Percentiles rank a stretch among this genome's conserved stretches.
Conservation (phyloP, 2,113 vertebrate genomes). For the Catharus fuscescens region DNA sequence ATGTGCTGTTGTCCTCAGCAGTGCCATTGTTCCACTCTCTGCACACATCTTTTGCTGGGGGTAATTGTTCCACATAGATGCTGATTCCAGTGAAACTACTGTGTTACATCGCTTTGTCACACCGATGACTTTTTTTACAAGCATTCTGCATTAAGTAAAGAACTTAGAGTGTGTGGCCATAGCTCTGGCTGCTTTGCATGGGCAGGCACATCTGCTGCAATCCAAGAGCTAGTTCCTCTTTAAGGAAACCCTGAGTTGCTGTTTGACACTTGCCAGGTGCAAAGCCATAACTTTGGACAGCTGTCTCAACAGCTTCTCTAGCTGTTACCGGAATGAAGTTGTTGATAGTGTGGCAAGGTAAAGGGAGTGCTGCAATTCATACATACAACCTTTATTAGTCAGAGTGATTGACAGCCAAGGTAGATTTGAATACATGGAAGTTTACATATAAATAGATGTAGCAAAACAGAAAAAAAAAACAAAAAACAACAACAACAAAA, state of each 20-base stretch:
- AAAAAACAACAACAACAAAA: background rate
- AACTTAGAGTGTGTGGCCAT: background rate
- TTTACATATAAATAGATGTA: background rate
- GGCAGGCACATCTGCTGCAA: background rate
- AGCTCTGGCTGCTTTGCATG: background rate
- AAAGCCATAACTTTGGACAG: background rate
- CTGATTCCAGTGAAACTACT: background rate
- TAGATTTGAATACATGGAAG: background rate
- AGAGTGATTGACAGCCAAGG: background rate
- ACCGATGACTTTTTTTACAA: background rate
- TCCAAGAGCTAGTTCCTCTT: background rate
- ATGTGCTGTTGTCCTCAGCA: background rate
- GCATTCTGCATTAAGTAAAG: background rate
- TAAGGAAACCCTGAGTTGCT: background rate
- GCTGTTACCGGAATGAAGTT: background rate
- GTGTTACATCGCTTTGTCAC: background rate
- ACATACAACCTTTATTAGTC: slow-evolving; percentile 51
- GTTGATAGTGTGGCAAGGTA: background rate
- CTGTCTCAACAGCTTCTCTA: background rate
- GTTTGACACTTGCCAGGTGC: background rate
- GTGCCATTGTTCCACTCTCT: background rate
- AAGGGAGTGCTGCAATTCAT: background rate
- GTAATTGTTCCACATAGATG: rapidly evolving
- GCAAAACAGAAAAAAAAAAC: background rate
- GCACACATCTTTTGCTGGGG: background rate